phyloP scores from a whole-genome alignment of 1,140 invertebrate species.

The Tyrophagus putrescentiae region DNA sequence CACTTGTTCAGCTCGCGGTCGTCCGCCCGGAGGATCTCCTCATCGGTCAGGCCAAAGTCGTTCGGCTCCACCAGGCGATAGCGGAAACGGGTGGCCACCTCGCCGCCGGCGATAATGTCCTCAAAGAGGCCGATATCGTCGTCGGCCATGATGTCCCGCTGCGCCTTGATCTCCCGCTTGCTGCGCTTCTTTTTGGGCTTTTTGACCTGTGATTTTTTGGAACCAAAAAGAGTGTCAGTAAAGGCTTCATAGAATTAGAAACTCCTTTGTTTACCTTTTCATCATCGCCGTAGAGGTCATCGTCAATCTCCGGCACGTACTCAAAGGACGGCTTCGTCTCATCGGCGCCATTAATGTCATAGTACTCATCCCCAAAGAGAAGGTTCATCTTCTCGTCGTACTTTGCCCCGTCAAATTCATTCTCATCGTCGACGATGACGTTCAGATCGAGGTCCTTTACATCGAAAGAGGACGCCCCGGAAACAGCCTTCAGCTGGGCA shows the following conservation, averaged over 20 bases:
- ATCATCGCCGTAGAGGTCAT: constrained; percentile 30
- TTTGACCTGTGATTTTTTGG: constrained; percentile 47
- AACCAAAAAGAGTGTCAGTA: constrained; percentile 44
- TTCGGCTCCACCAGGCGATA: constrained; percentile 73
- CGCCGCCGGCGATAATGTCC: constrained; percentile 70
- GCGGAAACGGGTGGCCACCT: constrained; percentile 78
- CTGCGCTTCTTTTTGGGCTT: constrained; percentile 52
- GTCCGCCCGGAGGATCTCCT: constrained; percentile 77
- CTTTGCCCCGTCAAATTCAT: constrained; percentile 81
- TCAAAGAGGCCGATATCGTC: constrained; percentile 87
- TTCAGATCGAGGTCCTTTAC: constrained; percentile 39
- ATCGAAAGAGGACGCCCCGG: constrained; percentile 48
- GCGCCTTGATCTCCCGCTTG: constrained; percentile 46
- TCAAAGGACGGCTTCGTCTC: constrained; percentile 57
- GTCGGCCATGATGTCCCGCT: constrained; percentile 12
- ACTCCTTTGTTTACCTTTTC: constrained; percentile 27
- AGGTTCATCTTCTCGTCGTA: constrained; percentile 69
- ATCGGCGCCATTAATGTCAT: constrained; percentile 48
- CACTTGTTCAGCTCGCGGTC: constrained; percentile 86
- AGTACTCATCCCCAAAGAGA: constrained; percentile 74
- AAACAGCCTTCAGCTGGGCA: constrained; percentile 69
- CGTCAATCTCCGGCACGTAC: constrained; percentile 51
- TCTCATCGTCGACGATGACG: constrained; percentile 31
- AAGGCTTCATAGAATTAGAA: not conserved
- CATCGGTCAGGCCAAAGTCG: constrained; percentile 72